phyloP scores from a whole-genome alignment of 2,113 vertebrate genomes.

The Heterotis niloticus region DNA sequence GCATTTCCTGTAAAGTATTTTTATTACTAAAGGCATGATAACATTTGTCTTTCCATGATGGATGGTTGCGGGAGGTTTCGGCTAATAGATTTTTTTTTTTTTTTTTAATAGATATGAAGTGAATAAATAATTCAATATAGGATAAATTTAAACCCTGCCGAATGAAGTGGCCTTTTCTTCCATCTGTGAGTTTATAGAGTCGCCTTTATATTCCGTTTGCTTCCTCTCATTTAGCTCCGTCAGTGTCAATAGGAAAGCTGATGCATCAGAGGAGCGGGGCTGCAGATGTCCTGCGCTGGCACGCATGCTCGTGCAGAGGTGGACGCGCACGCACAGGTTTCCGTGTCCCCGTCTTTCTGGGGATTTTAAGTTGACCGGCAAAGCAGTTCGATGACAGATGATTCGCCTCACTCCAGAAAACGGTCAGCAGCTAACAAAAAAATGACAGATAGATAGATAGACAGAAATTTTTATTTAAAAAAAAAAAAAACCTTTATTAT shows the following conservation, averaged over 20 bases:
- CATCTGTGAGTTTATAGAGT: conserved; percentile 16
- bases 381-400: too few species aligned
- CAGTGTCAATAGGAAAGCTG: not conserved
- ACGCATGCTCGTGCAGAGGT: not conserved
- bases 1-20: conserved; percentile 1
- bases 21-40: conserved; percentile 1
- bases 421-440: too few species aligned
- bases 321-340: not conserved
- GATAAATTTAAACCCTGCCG: not conserved
- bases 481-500: too few species aligned
- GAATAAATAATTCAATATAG: conserved; percentile 4
- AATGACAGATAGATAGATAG: too few species aligned
- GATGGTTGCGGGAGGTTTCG: conserved; percentile 2
- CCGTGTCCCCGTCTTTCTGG: not conserved
- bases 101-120: conserved; percentile 22
- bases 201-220: not conserved
- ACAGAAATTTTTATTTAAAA: too few species aligned
- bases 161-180: conserved; percentile 10
- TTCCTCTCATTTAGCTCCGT: conserved; percentile 13
- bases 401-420: too few species aligned
- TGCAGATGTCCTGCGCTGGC: not conserved
- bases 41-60: conserved; percentile 18
- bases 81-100: conserved; percentile 18
- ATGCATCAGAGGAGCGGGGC: conserved; percentile 1
- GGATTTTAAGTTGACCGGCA: not conserved